Percentiles rank a stretch among this genome's conserved stretches.
phyloP scores from a whole-genome alignment of 2,797 vertebrate species.

The Furcifer pardalis region DNA sequence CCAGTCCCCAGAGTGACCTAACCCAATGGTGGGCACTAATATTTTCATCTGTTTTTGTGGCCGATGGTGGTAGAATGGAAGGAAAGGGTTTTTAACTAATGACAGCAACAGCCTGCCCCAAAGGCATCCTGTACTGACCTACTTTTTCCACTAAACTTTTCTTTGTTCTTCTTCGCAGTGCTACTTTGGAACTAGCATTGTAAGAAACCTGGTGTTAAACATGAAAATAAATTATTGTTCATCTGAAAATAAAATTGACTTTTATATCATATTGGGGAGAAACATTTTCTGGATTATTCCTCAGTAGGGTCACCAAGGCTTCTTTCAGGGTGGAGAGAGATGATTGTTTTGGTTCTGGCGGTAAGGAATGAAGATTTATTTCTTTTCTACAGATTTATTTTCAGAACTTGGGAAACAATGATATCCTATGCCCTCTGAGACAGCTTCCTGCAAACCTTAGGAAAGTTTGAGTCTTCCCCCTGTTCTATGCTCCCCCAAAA shows the following conservation, averaged over 20 bases:
- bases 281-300: slow-evolving; percentile 2
- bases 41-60: not conserved
- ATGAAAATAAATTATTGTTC: not conserved
- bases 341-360: not conserved
- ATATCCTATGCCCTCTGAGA: not conserved
- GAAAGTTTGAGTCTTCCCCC: too few species aligned
- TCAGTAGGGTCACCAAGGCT: not conserved
- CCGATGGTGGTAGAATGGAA: slow-evolving; percentile 9
- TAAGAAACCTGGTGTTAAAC: slow-evolving; percentile 14
- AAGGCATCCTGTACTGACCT: slow-evolving; percentile 12
- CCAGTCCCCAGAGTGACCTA: not conserved
- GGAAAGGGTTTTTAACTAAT: slow-evolving; percentile 36
- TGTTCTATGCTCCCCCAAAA: too few species aligned
- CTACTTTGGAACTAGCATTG: not conserved
- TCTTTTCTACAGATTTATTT: not conserved
- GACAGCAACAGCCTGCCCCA: slow-evolving; percentile 31
- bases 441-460: not conserved
- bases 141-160: slow-evolving; percentile 31
- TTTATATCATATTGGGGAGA: not conserved
- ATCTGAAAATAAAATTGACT: not conserved
- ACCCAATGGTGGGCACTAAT: not conserved
- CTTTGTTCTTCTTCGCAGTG: slow-evolving; percentile 39
- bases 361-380: not conserved
- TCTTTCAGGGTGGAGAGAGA: not conserved
- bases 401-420: not conserved